These are phyloP conservation scores for Acanthosepion lycidas DNA, from an alignment of 2,888 invertebrate species.

Conservation along the genomic window DNA sequence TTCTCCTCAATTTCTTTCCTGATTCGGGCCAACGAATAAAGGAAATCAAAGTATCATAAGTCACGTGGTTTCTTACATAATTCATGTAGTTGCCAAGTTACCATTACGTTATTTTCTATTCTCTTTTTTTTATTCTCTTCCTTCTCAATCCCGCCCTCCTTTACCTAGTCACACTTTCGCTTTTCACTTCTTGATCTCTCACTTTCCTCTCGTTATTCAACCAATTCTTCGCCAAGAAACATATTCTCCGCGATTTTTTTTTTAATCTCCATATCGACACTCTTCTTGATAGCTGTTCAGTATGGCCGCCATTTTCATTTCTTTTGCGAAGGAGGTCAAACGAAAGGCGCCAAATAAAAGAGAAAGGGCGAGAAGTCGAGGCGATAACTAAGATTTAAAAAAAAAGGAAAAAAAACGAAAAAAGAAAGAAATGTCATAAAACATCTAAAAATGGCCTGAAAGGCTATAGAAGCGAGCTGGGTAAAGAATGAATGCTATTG, in stretches of 20 bases:
- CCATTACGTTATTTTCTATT: too few species aligned
- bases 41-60: too few species aligned
- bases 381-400: background rate
- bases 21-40: too few species aligned
- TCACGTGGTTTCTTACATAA: too few species aligned
- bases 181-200: background rate
- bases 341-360: background rate
- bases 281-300: background rate
- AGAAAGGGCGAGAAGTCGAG: background rate
- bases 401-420: too few species aligned
- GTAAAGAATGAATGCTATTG: background rate
- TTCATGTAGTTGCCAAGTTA: too few species aligned
- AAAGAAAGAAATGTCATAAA: too few species aligned
- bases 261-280: background rate
- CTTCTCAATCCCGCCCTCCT: too few species aligned
- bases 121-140: too few species aligned
- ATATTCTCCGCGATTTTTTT: background rate
- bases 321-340: background rate
- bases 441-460: too few species aligned
- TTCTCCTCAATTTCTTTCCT: too few species aligned
- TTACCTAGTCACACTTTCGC: background rate
- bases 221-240: background rate
- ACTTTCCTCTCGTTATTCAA: background rate
- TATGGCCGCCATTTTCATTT: background rate
- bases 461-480: background rate